Base-by-base conservation (phyloP, 2,797 vertebrate species). In the Silurus aristotelis region DNA sequence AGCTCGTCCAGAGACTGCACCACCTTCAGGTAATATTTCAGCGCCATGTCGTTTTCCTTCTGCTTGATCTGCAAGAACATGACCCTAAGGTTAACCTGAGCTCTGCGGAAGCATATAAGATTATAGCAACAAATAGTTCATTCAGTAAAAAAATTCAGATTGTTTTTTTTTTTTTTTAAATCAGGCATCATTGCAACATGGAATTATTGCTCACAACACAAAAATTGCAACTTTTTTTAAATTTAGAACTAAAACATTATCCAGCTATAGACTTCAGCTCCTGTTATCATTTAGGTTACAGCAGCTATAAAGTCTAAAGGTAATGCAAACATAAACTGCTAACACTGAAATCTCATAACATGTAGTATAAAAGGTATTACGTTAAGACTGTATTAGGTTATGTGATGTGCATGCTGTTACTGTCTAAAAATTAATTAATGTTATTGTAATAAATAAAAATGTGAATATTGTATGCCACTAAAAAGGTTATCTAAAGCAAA, bases 31-130 rank as follows among this genome's bases (percentile, higher is more conserved):
- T 97, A 99, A 91, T 96, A 97, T 91, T 95, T 97, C n/a, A 99
- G 94, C 0, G 98, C 98, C 1, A 94, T 67, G 89, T 99, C 98
- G 0, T 99, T 99, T 90, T 99, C 98, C 76, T 91, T 95, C 94
- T 99, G 97, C 88, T 99, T 99, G 90, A 99, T 96, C 98, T 99
- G 91, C 83, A 81, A 60, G 6, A 83, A n/a, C 6, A n/a, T 3
- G 27, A 19, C 19, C 10, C 31, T 31, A 73, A 9, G 2, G 22
- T 25, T 48, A 75, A 38, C 4, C 20, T 67, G 27, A 80, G 20
- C 76, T 27, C 77, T 43, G 43, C 14, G 8, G 46, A 61, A 1
- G 58, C 20, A 19, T 20, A 78, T 6, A 58, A 71, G n/a, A 9
- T 5, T 46, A 56, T 3, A 55, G 14, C 5, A 61, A 43, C 6